Percentiles rank a stretch among this genome's conserved stretches.
Conservation (phyloP, 2,797 vertebrate species). For the Siniperca undulata region DNA sequence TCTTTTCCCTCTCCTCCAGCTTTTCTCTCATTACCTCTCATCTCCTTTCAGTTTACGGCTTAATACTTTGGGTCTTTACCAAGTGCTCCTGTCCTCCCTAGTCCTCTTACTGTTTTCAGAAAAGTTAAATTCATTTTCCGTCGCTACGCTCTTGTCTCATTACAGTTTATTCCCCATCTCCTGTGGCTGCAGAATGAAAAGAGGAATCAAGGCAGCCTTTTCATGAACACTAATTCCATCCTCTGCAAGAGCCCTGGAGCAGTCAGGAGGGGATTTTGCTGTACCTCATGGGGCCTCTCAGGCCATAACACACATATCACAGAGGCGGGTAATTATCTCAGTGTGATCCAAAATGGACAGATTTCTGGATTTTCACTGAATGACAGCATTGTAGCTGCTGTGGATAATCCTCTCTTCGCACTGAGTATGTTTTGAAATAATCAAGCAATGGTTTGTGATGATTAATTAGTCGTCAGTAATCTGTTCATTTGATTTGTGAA, state of each 20-base stretch:
- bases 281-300: constrained; percentile 34
- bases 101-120: constrained; percentile 52
- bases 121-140: constrained; percentile 76
- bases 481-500: constrained; percentile 5
- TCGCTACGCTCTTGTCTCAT: constrained; percentile 49
- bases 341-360: constrained; percentile 18
- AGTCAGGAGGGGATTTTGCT: constrained; percentile 26
- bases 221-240: constrained; percentile 60
- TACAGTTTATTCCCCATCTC: constrained; percentile 52
- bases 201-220: constrained; percentile 56
- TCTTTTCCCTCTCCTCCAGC: constrained; percentile 36
- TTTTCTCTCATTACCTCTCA: constrained; percentile 56
- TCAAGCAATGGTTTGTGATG: background rate
- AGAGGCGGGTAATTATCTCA: constrained; percentile 34
- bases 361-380: background rate
- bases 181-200: constrained; percentile 61
- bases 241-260: constrained; percentile 31
- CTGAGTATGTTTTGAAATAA: constrained; percentile 7
- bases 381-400: background rate
- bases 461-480: background rate
- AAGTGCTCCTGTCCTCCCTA: constrained; percentile 20
- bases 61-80: constrained; percentile 46
- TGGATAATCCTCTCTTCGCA: background rate
- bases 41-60: constrained; percentile 54
- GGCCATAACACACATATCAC: constrained; percentile 3